Conservation (phyloP, 2,113 vertebrate species). For the Anarrhichthys ocellatus region DNA sequence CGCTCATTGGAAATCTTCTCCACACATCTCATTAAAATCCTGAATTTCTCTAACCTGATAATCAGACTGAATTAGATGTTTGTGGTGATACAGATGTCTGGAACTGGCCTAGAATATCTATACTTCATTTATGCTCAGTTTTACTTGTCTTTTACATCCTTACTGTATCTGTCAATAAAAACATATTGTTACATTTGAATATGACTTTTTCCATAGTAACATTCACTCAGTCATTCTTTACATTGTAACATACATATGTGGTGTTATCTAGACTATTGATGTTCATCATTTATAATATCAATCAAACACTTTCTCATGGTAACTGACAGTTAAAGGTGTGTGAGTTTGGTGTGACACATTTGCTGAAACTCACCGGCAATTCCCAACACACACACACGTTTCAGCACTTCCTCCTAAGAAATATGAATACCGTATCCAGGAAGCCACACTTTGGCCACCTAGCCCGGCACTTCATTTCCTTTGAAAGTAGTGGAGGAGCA, state of each 20-base stretch:
- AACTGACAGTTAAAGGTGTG: conserved; percentile 27
- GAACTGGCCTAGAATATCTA: not conserved
- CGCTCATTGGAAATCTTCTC: not conserved
- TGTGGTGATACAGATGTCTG: not conserved
- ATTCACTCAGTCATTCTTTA: not conserved
- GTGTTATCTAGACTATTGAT: not conserved
- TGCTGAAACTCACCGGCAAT: conserved; percentile 28
- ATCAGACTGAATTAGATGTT: not conserved
- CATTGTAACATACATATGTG: not conserved
- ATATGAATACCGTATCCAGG: conserved; percentile 79
- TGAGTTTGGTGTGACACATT: conserved; percentile 36
- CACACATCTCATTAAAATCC: not conserved
- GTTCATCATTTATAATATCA: not conserved
- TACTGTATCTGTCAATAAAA: not conserved
- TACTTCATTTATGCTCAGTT: not conserved
- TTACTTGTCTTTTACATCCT: not conserved
- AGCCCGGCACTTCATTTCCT: conserved; percentile 69
- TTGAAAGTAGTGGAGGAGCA: conserved; percentile 71
- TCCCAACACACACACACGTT: conserved; percentile 29
- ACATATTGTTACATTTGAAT: not conserved
- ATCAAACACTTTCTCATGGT: not conserved
- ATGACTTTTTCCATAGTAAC: not conserved
- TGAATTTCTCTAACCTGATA: not conserved
- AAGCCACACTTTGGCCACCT: conserved; percentile 80
- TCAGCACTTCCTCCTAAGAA: conserved; percentile 67